Evolutionary conservation across 1,140 invertebrate species (phyloP), one percentile per base, ranked within the genome.

Genomic region (Druon quercuslanigerum): DNA sequence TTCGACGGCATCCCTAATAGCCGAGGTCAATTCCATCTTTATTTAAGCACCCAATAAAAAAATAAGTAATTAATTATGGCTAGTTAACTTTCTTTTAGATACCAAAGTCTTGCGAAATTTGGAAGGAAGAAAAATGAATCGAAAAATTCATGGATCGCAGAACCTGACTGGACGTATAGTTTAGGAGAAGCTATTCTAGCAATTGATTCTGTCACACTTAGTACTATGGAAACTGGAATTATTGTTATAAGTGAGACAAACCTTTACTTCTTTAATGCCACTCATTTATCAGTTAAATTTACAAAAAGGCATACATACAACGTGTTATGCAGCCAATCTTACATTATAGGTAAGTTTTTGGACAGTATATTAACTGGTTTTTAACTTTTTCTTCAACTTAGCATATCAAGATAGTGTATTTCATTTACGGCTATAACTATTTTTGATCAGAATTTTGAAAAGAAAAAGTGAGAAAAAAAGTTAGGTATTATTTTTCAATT

Each of bases 251-350:
- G 95, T 73, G 94, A 95, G 85, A 93, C 93, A 86, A 94, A 95
- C 90, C 89, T 97, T 7, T 96, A 94, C 85, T 96, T 95, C 86
- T 92, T 97, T 74, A 94, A 94, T 83, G 96, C 96, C 81, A 94
- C 93, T 74, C 96, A 96, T 46, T 81, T 88, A 7, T 91, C 93
- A 51, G 89, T 97, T 57, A 94, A 94, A 83, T 96, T 94, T 84
- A 94, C 95, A 89, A 97, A 97, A 85, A 94, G 95, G 86, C 94
- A 98, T 72, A 96, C 97, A 82, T 98, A 94, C 90, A 94, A 93
- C 80, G 94, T 96, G 1, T 91, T 95, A 72, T 96, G 95, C 87
- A 95, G 96, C 88, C 90, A 92, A 80, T 92, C 94, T 14, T 97
- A 96, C 90, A 90, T 94, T 72, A 93, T 94, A 84, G 94, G 96